Evolutionary conservation across 2,888 invertebrate genomes (phyloP).

Genomic region (Cephalotes varians): DNA sequence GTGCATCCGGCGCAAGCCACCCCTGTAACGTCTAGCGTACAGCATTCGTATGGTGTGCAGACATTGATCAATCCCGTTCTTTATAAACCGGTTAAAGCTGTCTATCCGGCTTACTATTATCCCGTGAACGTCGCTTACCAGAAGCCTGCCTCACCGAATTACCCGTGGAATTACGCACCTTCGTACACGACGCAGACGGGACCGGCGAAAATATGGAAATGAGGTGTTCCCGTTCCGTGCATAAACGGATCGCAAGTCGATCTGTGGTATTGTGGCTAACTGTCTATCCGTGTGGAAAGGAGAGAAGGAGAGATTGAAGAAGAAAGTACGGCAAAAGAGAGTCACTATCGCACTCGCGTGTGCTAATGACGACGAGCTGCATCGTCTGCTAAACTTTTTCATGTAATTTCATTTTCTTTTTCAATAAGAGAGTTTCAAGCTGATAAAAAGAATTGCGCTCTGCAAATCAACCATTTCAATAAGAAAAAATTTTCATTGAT

Average conservation of each 20-base stretch:
- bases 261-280: constrained; percentile 56
- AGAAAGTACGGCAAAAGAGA: constrained; percentile 57
- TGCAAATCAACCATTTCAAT: not conserved
- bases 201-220: constrained; percentile 79
- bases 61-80: constrained; percentile 75
- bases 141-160: constrained; percentile 73
- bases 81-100: constrained; percentile 80
- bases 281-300: constrained; percentile 59
- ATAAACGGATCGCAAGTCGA: constrained; percentile 41
- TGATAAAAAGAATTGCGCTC: constrained; percentile 1
- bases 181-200: constrained; percentile 75
- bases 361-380: not conserved
- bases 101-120: constrained; percentile 82
- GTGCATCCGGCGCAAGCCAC: constrained; percentile 67
- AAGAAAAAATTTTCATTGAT: not conserved
- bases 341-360: constrained; percentile 13
- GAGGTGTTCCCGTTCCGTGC: constrained; percentile 49
- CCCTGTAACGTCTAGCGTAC: constrained; percentile 65
- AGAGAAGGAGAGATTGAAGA: constrained; percentile 50
- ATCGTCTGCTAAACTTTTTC: constrained; percentile 21
- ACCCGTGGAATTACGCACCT: constrained; percentile 83
- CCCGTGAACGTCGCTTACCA: constrained; percentile 74
- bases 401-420: constrained; percentile 26
- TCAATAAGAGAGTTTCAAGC: not conserved
- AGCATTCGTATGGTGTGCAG: constrained; percentile 79